phyloP scores from a whole-genome alignment of 1,140 invertebrate genomes.

The Heliconius melpomene region DNA sequence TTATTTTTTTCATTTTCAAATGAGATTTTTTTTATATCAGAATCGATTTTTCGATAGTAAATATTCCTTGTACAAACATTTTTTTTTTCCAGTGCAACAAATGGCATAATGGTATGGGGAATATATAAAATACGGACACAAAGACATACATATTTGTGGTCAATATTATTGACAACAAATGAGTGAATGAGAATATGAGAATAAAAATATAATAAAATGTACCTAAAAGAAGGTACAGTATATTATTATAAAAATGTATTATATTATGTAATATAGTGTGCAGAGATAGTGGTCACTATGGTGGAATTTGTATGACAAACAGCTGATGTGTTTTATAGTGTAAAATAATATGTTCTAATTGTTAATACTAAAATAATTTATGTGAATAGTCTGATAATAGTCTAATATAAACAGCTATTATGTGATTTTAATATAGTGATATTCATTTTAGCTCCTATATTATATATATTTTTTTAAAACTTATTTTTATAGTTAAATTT shows the following conservation, averaged over 20 bases:
- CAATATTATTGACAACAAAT: neutral
- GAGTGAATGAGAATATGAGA: neutral
- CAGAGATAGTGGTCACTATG: conserved; percentile 14
- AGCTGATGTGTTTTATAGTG: conserved; percentile 19
- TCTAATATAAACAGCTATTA: conserved; percentile 32
- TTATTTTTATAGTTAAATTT: conserved; percentile 22
- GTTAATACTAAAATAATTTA: conserved; percentile 35
- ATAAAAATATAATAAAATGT: conserved; percentile 17
- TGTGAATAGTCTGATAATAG: conserved; percentile 33
- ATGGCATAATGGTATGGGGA: neutral
- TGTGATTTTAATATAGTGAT: conserved; percentile 37
- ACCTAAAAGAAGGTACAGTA: neutral
- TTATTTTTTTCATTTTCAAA: neutral
- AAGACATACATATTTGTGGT: neutral
- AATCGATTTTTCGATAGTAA: neutral
- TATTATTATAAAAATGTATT: conserved; percentile 26
- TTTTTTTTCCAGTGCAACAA: neutral
- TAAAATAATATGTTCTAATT: conserved; percentile 14
- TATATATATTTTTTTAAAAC: conserved; percentile 18
- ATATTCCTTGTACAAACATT: neutral
- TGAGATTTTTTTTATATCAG: neutral
- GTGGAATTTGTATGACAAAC: conserved; percentile 2
- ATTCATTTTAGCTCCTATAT: conserved; percentile 26
- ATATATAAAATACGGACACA: neutral
- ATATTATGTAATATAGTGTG: conserved; percentile 27